Evolutionary conservation across 2,113 vertebrate species (phyloP), one percentile per base, ranked within the genome.

Genomic region (Speoplatyrhinus poulsoni): DNA sequence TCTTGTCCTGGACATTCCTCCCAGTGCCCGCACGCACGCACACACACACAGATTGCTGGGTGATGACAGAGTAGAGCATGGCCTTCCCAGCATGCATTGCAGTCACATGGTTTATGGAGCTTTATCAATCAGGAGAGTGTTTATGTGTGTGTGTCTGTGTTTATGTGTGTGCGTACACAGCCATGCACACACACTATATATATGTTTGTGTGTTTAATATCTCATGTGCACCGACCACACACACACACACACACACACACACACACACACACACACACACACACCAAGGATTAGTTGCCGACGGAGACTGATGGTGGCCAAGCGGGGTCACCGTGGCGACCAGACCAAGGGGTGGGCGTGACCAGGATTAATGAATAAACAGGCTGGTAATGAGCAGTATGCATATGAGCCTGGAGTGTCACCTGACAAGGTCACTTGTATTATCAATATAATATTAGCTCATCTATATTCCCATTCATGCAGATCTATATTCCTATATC

Each of bases 281-380:
- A 26, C 26, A 26, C 26, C 19, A 1, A 19, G 19, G 19, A 98
- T 98, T 97, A 96, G 94, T 96, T 95, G 93, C 93, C 93, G 88
- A 82, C 80, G 78, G 92, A 96, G 95, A 98, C 93, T 91, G 94
- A 98, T 96, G 95, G 95, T 90, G 91, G 94, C 91, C 93, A 87
- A 94, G 94, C 94, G 89, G 94, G 95, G 94, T 96, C 94, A 91
- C 87, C 68, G 62, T 92, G 73, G 92, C 94, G 92, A 93, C 93
- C 80, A 80, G 83, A 78, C 70, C 49, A 71, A 75, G 72, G 78
- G 84, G 89, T 88, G 86, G 87, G 86, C 66, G 89, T 86, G 73
- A 82, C 67, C 9, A 65, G 60, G 67, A 46, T 55, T 87, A 81
- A 92, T 89, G 85, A 91, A 89, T 95, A 90, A 87, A 87, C 86